A percentile compares a stretch with the other conserved stretches of the same genome.
These are phyloP conservation scores for Polietes domitor DNA, from an alignment of 2,888 invertebrate genomes.

Conservation along the genomic window DNA sequence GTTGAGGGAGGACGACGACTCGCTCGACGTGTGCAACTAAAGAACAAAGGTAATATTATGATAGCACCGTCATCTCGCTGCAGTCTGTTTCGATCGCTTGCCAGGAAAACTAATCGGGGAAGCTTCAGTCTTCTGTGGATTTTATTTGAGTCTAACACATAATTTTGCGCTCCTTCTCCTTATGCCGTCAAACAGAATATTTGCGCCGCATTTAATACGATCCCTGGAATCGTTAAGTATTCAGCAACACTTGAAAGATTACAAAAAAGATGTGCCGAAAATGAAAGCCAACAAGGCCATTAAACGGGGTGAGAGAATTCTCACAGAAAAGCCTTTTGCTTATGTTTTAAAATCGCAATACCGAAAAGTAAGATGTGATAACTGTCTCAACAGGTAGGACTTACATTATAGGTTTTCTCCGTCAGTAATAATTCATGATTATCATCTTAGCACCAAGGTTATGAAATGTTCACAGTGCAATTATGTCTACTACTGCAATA, in stretches of 20 bases:
- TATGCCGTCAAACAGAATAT: slow-evolving; percentile 59
- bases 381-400: slow-evolving; percentile 85
- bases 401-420: too few relatives aligned
- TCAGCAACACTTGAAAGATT: not conserved
- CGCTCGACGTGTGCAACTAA: slow-evolving; percentile 48
- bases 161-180: not conserved
- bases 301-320: slow-evolving; percentile 84
- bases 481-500: slow-evolving; percentile 91
- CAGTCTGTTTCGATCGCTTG: slow-evolving; percentile 51
- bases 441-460: slow-evolving; percentile 83
- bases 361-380: slow-evolving; percentile 87
- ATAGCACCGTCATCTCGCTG: slow-evolving; percentile 23
- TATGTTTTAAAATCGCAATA: slow-evolving; percentile 87
- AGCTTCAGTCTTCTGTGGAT: not conserved
- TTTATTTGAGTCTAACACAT: not conserved
- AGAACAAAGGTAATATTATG: slow-evolving; percentile 56
- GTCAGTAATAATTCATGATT: not conserved
- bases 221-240: slow-evolving; percentile 46
- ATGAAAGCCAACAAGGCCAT: slow-evolving; percentile 65
- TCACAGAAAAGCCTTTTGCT: slow-evolving; percentile 89
- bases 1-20: slow-evolving; percentile 16
- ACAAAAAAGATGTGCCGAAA: slow-evolving; percentile 32
- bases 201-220: slow-evolving; percentile 52
- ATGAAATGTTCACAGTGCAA: slow-evolving; percentile 92
- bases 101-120: slow-evolving; percentile 32